Evolutionary conservation across 2,113 vertebrate species (phyloP).

Genomic region (Cyanocitta stelleri): DNA sequence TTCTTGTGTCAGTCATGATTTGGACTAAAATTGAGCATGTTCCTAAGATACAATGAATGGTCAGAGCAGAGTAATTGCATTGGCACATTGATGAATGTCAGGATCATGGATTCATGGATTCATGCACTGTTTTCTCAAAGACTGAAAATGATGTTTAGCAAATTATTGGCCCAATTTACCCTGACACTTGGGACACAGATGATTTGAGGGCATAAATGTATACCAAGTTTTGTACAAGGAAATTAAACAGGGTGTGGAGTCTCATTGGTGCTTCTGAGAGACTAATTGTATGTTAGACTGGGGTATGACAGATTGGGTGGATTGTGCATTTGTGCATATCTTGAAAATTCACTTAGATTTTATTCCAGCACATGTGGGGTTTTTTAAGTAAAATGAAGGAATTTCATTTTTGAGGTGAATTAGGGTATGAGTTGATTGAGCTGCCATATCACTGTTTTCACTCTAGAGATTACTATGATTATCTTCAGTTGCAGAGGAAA

Average conservation of each 20-base stretch:
- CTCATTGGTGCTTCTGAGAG: not conserved
- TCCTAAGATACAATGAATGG: slow-evolving; percentile 2
- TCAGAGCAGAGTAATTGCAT: not conserved
- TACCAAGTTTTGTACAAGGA: not conserved
- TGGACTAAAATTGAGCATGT: not conserved
- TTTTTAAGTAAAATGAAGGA: not conserved
- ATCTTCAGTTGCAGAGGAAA: not conserved
- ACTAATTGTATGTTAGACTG: not conserved
- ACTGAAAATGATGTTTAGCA: not conserved
- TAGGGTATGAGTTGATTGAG: not conserved
- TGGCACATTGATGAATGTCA: slow-evolving; percentile 29
- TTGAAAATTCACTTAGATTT: not conserved
- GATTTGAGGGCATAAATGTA: not conserved
- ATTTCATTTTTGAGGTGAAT: not conserved
- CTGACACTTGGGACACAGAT: not conserved
- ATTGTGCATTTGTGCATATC: not conserved
- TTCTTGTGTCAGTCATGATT: not conserved
- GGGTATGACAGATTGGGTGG: not conserved
- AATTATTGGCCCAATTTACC: not conserved
- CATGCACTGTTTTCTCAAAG: not conserved
- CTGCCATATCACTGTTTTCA: not conserved
- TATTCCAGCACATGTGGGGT: not conserved
- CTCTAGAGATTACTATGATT: not conserved
- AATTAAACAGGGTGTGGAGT: not conserved
- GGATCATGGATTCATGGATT: slow-evolving; percentile 21